phyloP scores from a whole-genome alignment of 2,113 vertebrate genomes.

The Oryzias melastigma region DNA sequence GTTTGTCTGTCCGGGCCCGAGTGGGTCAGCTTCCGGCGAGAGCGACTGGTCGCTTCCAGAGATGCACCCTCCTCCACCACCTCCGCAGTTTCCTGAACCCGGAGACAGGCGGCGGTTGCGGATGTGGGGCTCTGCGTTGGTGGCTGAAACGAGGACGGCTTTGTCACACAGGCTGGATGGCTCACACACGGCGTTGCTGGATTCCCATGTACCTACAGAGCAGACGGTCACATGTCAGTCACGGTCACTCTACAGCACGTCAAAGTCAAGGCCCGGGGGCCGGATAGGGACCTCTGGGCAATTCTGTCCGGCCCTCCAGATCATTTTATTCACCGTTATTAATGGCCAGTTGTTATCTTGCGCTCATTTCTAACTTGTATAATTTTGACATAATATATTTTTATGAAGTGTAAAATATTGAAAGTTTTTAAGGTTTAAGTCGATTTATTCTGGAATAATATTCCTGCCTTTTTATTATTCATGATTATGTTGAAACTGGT shows the following conservation, averaged over 20 bases:
- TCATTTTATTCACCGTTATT: no score
- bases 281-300: no score
- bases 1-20: slow-evolving; percentile 41
- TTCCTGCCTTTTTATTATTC: no score
- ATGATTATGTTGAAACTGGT: no score
- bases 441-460: no score
- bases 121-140: slow-evolving; percentile 80
- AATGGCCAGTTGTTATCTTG: no score
- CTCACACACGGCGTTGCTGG: slow-evolving; percentile 75
- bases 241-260: not conserved
- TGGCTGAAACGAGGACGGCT: slow-evolving; percentile 70
- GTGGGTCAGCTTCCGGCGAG: slow-evolving; percentile 44
- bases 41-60: slow-evolving; percentile 53
- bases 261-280: no score
- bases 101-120: slow-evolving; percentile 83
- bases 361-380: no score
- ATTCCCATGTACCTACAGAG: slow-evolving; percentile 80
- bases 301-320: no score
- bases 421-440: no score
- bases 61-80: slow-evolving; percentile 71
- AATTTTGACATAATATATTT: no score
- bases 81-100: slow-evolving; percentile 73
- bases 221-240: not conserved
- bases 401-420: no score
- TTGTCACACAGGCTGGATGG: slow-evolving; percentile 76